phyloP scores from a whole-genome alignment of 1,140 invertebrate species.

The Anastatus disparis region DNA sequence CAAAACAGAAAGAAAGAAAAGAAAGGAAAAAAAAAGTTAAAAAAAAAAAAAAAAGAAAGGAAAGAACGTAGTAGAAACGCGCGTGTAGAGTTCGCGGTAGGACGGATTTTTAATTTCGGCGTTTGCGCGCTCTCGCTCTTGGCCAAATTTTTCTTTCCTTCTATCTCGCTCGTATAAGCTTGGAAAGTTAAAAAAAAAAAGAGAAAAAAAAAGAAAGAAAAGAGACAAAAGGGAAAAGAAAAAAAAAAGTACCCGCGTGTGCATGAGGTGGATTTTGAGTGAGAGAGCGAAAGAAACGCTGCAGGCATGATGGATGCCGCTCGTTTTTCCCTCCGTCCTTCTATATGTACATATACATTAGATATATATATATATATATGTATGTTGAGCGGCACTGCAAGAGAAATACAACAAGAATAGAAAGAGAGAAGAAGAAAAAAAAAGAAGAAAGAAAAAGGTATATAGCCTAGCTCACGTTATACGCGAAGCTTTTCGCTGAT shows the following conservation, averaged over 20 bases:
- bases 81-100: conserved; percentile 14
- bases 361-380: conserved; percentile 3
- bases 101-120: conserved; percentile 38
- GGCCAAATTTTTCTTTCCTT: conserved; percentile 30
- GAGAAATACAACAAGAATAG: not conserved
- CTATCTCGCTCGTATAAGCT: conserved; percentile 1
- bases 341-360: not conserved
- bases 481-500: conserved; percentile 59
- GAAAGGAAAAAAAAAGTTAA: not conserved
- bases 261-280: conserved; percentile 35
- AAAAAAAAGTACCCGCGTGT: conserved; percentile 32
- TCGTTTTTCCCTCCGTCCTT: conserved; percentile 42
- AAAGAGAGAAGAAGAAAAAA: conserved; percentile 37
- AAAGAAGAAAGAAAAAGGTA: conserved; percentile 45
- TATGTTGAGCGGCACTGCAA: not conserved
- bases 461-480: conserved; percentile 51
- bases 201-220: conserved; percentile 33
- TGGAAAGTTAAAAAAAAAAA: not conserved
- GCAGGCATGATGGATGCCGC: conserved; percentile 41
- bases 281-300: conserved; percentile 23
- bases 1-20: not conserved
- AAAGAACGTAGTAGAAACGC: not conserved
- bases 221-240: conserved; percentile 12
- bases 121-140: conserved; percentile 7
- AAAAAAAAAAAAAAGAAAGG: not conserved